Conservation (phyloP, 2,797 vertebrate genomes). For the Enteromius argenteus region DNA sequence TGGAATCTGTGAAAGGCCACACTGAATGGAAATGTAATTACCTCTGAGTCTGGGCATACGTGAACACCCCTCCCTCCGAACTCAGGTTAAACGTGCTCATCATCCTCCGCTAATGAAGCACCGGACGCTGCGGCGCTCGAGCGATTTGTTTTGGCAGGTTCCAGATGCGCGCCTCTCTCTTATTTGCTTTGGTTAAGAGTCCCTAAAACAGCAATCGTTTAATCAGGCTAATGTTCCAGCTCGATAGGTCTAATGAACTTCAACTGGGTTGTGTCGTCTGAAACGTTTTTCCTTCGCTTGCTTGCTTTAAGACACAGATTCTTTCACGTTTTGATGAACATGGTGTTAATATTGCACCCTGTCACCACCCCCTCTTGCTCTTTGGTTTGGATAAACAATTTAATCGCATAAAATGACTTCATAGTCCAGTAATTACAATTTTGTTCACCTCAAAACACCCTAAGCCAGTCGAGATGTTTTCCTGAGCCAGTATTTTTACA, state of each 20-base stretch:
- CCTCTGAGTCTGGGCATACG: constrained; percentile 62
- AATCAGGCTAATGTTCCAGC: constrained; percentile 74
- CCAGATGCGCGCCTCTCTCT: constrained; percentile 62
- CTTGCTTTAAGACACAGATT: constrained; percentile 11
- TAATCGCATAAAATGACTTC: background rate
- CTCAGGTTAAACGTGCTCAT: constrained; percentile 70
- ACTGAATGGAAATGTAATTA: constrained; percentile 79
- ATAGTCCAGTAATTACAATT: constrained; percentile 23
- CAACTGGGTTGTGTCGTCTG: constrained; percentile 16
- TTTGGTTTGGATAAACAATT: constrained; percentile 27
- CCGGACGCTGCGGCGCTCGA: constrained; percentile 36
- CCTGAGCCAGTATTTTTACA: background rate
- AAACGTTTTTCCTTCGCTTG: constrained; percentile 19
- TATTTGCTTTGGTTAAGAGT: constrained; percentile 70
- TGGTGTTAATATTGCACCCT: background rate
- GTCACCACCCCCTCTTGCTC: background rate
- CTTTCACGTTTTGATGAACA: constrained; percentile 26
- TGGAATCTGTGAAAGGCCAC: constrained; percentile 70
- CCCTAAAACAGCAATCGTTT: constrained; percentile 72
- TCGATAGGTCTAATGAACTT: constrained; percentile 64
- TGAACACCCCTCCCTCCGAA: constrained; percentile 51
- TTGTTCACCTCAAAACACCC: constrained; percentile 1
- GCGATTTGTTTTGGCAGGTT: constrained; percentile 76
- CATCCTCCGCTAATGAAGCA: constrained; percentile 47
- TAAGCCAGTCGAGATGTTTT: background rate